Evolutionary conservation across 2,797 vertebrate species (phyloP), one percentile per base, ranked within the genome.

Genomic region (Enteromius trimaculatus): DNA sequence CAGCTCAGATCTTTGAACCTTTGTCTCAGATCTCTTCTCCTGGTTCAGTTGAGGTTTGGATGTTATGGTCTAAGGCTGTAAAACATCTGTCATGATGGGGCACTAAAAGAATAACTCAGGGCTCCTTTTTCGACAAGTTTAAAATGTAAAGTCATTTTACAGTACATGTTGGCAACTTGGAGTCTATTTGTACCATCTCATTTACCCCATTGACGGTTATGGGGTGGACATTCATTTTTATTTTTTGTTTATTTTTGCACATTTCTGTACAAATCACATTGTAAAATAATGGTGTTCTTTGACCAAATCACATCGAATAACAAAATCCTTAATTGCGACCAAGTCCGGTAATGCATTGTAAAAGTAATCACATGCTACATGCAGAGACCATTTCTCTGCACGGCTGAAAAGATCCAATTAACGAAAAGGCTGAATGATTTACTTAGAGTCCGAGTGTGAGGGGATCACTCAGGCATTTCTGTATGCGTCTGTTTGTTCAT

Each of bases 371-470:
- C 7, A 34, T 16, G 37, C 42, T 71, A 29, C 53, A 23, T 44
- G 26, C 26, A 62, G 65, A 72, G 42, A 39, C 6, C 8, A 26
- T 37, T 8, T 17, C 55, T 65, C 44, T 49, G 26, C 47, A 34
- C 9, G 74, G 64, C 37, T n/a, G 6, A 84, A 68, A 17, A 77
- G 70, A 74, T 77, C 76, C 58, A 51, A 42, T 77, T 77, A 77
- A 83, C 49, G 0, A 47, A 68, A n/a, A 44, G 26, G 64, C 74
- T 86, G 80, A 87, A 85, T 79, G 72, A 84, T 86, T 83, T 81
- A 72, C 82, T 85, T 80, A 62, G 75, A 70, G 65, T 68, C 21
- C 7, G 66, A 80, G 84, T 75, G 60, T 39, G 84, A 80, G 75
- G 49, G 74, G 77, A 79, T 81, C 70, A 47, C 47, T 31, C 55